Evolutionary conservation across 2,888 invertebrate species (phyloP).

Genomic region (Marasmarcha lunaedactyla): DNA sequence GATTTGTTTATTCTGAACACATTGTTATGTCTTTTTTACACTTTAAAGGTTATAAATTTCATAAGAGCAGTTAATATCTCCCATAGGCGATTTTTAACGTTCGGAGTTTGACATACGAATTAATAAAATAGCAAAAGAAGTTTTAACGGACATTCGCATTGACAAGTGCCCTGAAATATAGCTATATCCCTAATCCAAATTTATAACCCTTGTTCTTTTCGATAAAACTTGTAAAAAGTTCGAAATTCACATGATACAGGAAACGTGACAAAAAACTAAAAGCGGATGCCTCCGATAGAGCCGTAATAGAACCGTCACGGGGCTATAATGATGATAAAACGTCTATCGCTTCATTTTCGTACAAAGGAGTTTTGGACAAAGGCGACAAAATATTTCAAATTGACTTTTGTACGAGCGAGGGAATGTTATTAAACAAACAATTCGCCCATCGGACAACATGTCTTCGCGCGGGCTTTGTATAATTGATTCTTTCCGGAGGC

Average conservation of each 20-base stretch:
- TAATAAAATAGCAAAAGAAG: too few relatives aligned
- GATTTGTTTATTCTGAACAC: too few relatives aligned
- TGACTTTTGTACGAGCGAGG: slow-evolving; percentile 52
- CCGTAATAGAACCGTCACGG: slow-evolving; percentile 29
- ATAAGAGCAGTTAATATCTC: too few relatives aligned
- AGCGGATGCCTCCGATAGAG: slow-evolving; percentile 48
- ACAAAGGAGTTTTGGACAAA: slow-evolving; percentile 46
- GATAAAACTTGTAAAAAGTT: slow-evolving; percentile 50
- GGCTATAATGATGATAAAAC: slow-evolving; percentile 42
- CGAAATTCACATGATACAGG: slow-evolving; percentile 36
- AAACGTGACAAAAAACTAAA: slow-evolving; percentile 47
- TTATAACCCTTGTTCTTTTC: slow-evolving; percentile 29
- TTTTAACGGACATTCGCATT: too few relatives aligned
- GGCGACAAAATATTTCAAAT: slow-evolving; percentile 49
- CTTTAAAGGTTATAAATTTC: too few relatives aligned
- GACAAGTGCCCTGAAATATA: not conserved
- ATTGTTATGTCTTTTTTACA: too few relatives aligned
- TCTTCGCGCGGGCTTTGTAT: slow-evolving; percentile 49
- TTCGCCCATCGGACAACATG: slow-evolving; percentile 63
- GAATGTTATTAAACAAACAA: slow-evolving; percentile 70
- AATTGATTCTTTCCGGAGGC: slow-evolving; percentile 70
- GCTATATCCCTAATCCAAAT: slow-evolving; percentile 33
- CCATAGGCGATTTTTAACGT: too few relatives aligned
- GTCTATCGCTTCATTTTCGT: slow-evolving; percentile 46
- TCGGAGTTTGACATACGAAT: too few relatives aligned